Evolutionary conservation across 2,113 vertebrate species (phyloP).

Genomic region (Dromiciops gliroides): DNA sequence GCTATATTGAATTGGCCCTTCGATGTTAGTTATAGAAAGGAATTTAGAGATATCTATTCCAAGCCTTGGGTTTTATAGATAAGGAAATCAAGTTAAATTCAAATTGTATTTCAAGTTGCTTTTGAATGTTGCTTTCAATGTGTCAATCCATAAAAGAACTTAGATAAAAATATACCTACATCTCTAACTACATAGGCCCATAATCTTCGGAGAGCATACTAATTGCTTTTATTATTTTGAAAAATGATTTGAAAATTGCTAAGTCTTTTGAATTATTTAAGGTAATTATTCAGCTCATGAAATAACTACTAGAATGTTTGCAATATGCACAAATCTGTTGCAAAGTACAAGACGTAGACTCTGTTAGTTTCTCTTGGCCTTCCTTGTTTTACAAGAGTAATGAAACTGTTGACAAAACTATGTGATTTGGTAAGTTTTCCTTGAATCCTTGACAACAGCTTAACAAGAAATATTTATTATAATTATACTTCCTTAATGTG

Average conservation of each 20-base stretch:
- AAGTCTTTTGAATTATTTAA: background rate
- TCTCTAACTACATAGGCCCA: conserved; percentile 6
- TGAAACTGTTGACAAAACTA: background rate
- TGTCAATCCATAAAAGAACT: background rate
- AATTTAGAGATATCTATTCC: background rate
- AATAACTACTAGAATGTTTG: conserved; percentile 24
- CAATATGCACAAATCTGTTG: background rate
- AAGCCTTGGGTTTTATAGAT: background rate
- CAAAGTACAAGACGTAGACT: background rate
- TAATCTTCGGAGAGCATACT: background rate
- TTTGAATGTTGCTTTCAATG: background rate
- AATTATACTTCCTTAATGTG: background rate
- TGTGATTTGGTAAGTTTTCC: background rate
- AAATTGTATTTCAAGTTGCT: background rate
- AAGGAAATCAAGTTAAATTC: background rate
- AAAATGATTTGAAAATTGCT: conserved; percentile 23
- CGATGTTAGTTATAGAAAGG: background rate
- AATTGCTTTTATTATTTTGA: conserved; percentile 42
- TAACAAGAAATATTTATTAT: conserved; percentile 8
- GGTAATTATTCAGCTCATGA: conserved; percentile 46
- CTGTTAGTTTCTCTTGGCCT: background rate
- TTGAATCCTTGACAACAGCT: background rate
- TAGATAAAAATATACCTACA: background rate
- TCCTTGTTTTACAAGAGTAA: conserved; percentile 16
- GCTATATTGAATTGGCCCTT: background rate